phyloP scores from a whole-genome alignment of 1,140 invertebrate species.

The Harlomillsia oculata region DNA sequence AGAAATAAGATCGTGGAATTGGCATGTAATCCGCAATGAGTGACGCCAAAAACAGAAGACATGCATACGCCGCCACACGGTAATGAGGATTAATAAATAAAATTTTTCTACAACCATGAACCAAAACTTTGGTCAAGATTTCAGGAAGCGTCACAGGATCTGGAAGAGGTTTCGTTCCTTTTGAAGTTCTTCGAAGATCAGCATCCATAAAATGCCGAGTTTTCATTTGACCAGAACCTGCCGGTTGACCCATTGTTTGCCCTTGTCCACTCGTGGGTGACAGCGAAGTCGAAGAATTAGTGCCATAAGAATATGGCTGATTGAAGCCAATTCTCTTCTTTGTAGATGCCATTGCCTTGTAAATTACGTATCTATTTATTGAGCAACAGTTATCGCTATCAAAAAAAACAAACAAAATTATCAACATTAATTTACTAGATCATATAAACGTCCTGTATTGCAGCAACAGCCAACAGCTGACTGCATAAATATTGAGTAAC shows the following conservation, averaged over 20 bases:
- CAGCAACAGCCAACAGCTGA: too few relatives aligned
- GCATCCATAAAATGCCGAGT: slow-evolving; percentile 12
- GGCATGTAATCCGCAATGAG: slow-evolving; percentile 70
- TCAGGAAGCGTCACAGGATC: slow-evolving; percentile 69
- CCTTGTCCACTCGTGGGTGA: too few relatives aligned
- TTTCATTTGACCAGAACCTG: slow-evolving; percentile 16
- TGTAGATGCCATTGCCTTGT: too few relatives aligned
- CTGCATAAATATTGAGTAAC: too few relatives aligned
- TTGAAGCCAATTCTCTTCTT: background rate
- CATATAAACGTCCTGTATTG: too few relatives aligned
- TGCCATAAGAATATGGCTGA: background rate
- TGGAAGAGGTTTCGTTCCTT: slow-evolving; percentile 56
- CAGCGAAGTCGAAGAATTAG: too few relatives aligned
- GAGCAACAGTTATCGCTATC: too few relatives aligned
- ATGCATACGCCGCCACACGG: slow-evolving; percentile 76
- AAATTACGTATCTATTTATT: too few relatives aligned
- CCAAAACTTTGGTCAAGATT: slow-evolving; percentile 68
- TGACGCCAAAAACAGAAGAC: slow-evolving; percentile 68
- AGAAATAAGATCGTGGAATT: slow-evolving; percentile 74
- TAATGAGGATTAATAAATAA: slow-evolving; percentile 72
- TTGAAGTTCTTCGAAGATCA: slow-evolving; percentile 26
- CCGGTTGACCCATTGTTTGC: too few relatives aligned
- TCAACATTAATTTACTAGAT: too few relatives aligned
- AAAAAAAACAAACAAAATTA: too few relatives aligned
- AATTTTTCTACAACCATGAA: slow-evolving; percentile 76